A percentile compares a stretch with the other conserved stretches of the same genome.
These are phyloP conservation scores for Deroplatys truncata DNA, from an alignment of 2,888 invertebrate species.

Conservation along the genomic window DNA sequence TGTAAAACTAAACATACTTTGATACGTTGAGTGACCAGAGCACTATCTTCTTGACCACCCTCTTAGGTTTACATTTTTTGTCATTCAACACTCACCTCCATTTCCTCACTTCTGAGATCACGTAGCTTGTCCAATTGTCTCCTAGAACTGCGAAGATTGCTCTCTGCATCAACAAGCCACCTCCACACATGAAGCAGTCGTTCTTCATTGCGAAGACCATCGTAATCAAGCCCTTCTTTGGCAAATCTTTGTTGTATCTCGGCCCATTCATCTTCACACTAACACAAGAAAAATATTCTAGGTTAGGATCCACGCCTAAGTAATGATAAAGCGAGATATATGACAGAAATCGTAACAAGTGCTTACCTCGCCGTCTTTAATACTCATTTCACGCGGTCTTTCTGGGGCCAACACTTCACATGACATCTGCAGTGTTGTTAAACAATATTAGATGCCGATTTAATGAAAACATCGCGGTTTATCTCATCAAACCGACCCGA, in stretches of 20 bases:
- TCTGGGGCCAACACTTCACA: not conserved
- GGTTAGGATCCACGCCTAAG: not conserved
- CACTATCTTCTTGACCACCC: too few relatives aligned
- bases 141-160: conserved; percentile 42
- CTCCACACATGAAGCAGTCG: conserved; percentile 43
- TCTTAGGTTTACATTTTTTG: too few relatives aligned
- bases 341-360: not conserved
- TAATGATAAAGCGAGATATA: not conserved
- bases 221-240: conserved; percentile 43
- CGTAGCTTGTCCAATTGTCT: conserved; percentile 44
- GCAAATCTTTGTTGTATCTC: conserved; percentile 42
- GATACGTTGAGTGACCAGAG: too few relatives aligned
- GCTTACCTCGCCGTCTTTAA: not conserved
- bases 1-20: too few relatives aligned
- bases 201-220: conserved; percentile 38
- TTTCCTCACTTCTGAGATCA: conserved; percentile 43
- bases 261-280: conserved; percentile 44
- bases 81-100: conserved; percentile 38
- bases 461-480: not conserved
- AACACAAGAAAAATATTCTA: not conserved
- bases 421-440: not conserved
- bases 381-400: not conserved
- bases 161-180: conserved; percentile 46
- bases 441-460: not conserved
- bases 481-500: not conserved